Evolutionary conservation across 2,888 invertebrate species (phyloP), one percentile per base, ranked within the genome.

Genomic region (Apodemia duryi): DNA sequence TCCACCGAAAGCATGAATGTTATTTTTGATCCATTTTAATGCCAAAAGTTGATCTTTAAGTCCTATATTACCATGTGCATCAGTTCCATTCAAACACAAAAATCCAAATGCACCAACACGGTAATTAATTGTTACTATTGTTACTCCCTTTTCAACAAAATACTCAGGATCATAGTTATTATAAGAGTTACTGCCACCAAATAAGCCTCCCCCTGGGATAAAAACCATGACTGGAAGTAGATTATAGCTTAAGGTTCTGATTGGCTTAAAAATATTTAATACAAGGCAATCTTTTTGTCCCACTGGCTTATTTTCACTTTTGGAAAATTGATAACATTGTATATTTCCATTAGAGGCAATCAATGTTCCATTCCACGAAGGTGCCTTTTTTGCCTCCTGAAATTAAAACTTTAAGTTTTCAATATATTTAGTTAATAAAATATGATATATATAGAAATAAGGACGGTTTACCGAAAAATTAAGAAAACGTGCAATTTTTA

Each of bases 1-100:
- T 6, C 91, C 91, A 63, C 87, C 87, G 63, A 91, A 91, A 0
- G 69, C 77, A 71, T 69, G 73, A 1, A 91, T 89, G 69, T 91
- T 90, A 29, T 69, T 74, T 46, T 80, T 77, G 0, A 91, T 76
- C 91, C 91, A 91, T 52, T 75, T 80, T 6, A 91, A 68, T 1
- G 88, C 90, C 74, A 79, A 79, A 0, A 86, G 82, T 73, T 91
- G 91, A 67, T 91, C 91, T 73, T 88, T 91, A n/a, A 91, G 60
- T 0, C 91, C 91, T 0, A 75, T 81, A 61, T 91, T 91, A 2
- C 91, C 91, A 2, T 89, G 85, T 6, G 88, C 91, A 70, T 88
- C 86, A 70, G 85, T 77, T 1, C 81, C 88, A 5, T 87, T 85
- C 1, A 91, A 71, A 67, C 89, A 88, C 0, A 91, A 72, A 61